A percentile compares a stretch with the other conserved stretches of the same genome.
These are phyloP conservation scores for Leuciscus idus DNA, from an alignment of 2,113 vertebrate species.

Conservation along the genomic window DNA sequence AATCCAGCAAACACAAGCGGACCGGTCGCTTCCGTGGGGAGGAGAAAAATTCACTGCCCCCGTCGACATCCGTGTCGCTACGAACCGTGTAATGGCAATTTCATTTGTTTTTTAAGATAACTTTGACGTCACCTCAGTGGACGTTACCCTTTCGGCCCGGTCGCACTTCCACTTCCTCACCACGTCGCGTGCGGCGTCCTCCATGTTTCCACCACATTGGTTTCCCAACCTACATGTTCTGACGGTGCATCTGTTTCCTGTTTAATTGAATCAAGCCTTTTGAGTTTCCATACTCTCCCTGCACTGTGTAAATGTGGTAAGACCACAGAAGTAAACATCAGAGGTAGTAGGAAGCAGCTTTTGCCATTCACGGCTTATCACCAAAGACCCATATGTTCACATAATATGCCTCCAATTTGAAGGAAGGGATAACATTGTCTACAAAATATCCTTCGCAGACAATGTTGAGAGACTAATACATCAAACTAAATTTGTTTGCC, in stretches of 20 bases:
- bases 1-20: slow-evolving; percentile 57
- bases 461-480: slow-evolving; percentile 34
- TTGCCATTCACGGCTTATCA: slow-evolving; percentile 52
- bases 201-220: background rate
- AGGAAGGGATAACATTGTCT: slow-evolving; percentile 54
- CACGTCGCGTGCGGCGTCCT: background rate
- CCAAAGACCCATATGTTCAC: slow-evolving; percentile 56
- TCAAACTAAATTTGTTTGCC: slow-evolving; percentile 28
- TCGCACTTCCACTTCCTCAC: slow-evolving; percentile 6
- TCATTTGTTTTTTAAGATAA: slow-evolving; percentile 19
- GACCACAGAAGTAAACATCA: slow-evolving; percentile 50
- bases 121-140: slow-evolving; percentile 16
- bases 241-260: slow-evolving; percentile 48
- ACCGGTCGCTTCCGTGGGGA: background rate
- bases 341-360: slow-evolving; percentile 50
- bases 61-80: slow-evolving; percentile 8
- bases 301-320: slow-evolving; percentile 34
- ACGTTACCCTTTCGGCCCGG: background rate
- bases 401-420: slow-evolving; percentile 50
- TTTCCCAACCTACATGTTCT: slow-evolving; percentile 34
- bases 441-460: slow-evolving; percentile 40
- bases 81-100: slow-evolving; percentile 52
- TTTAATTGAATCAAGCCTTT: slow-evolving; percentile 55
- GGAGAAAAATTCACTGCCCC: slow-evolving; percentile 1
- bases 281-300: slow-evolving; percentile 18